phyloP scores from a whole-genome alignment of 2,888 invertebrate species.

The Celastrina argiolus region DNA sequence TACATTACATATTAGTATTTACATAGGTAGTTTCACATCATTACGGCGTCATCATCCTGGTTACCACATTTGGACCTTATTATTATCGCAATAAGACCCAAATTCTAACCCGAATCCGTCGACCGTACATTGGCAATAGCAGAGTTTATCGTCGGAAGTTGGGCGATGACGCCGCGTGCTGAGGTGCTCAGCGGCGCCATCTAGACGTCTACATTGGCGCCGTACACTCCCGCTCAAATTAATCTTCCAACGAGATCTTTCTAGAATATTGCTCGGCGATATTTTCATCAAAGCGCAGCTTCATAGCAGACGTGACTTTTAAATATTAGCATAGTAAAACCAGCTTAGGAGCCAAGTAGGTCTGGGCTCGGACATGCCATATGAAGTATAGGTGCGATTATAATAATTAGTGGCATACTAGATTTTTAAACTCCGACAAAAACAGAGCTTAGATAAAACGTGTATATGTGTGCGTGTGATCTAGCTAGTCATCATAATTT shows the following conservation, averaged over 20 bases:
- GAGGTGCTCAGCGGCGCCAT: slow-evolving; percentile 64
- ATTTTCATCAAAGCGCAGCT: slow-evolving; percentile 28
- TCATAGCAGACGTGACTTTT: slow-evolving; percentile 9
- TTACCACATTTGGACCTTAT: background rate
- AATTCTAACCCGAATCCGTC: background rate
- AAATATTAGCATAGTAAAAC: background rate
- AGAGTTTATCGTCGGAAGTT: slow-evolving; percentile 54
- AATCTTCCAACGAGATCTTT: slow-evolving; percentile 54
- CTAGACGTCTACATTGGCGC: slow-evolving; percentile 75
- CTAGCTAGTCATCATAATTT: no score
- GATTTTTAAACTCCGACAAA: no score
- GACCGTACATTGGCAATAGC: background rate
- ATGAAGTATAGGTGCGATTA: no score
- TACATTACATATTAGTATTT: background rate
- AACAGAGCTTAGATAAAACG: no score
- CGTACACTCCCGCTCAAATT: slow-evolving; percentile 56
- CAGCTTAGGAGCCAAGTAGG: background rate
- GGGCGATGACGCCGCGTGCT: slow-evolving; percentile 48
- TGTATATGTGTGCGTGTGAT: no score
- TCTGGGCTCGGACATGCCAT: no score
- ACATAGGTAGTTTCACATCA: background rate
- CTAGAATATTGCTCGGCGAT: slow-evolving; percentile 22
- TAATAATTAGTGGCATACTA: no score
- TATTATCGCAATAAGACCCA: background rate
- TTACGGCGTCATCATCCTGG: background rate